These are phyloP conservation scores for Plebejus argus DNA, from an alignment of 2,888 invertebrate species.

Conservation along the genomic window DNA sequence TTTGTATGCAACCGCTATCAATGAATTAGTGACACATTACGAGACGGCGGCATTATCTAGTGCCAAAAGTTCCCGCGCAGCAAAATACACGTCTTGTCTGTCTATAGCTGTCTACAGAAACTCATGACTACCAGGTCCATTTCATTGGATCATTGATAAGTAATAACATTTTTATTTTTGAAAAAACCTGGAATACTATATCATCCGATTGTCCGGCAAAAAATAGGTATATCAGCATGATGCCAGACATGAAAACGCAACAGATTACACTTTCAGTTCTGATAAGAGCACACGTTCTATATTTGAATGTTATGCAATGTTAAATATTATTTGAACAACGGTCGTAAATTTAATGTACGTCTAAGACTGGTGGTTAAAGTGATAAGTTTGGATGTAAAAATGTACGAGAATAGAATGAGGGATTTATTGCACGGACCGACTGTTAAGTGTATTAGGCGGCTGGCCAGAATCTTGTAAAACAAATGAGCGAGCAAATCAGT, in stretches of 20 bases:
- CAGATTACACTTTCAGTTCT: background rate
- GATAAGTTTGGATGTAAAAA: conserved; percentile 49
- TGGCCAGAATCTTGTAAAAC: conserved; percentile 68
- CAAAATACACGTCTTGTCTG: no score
- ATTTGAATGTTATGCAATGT: conserved; percentile 23
- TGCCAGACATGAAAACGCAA: background rate
- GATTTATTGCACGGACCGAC: conserved; percentile 59
- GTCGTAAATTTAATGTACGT: conserved; percentile 24
- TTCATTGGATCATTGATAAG: background rate
- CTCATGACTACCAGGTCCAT: background rate
- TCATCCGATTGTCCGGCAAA: background rate
- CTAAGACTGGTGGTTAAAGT: conserved; percentile 33
- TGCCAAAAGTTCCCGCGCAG: background rate
- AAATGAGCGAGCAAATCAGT: conserved; percentile 44
- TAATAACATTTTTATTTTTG: background rate
- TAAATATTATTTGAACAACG: conserved; percentile 15
- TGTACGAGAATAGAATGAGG: conserved; percentile 58
- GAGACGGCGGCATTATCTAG: background rate
- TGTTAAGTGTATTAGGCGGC: conserved; percentile 65
- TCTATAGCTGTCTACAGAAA: background rate
- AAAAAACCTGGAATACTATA: background rate
- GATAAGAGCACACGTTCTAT: conserved; percentile 14
- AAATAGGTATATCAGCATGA: conserved; percentile 2
- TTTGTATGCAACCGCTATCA: no score
- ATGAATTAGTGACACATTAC: background rate